Evolutionary conservation across 92 coral and sea anemone genomes (phyloP), one percentile per base, ranked within the genome.

Genomic region (Anthopleura xanthogrammica): DNA sequence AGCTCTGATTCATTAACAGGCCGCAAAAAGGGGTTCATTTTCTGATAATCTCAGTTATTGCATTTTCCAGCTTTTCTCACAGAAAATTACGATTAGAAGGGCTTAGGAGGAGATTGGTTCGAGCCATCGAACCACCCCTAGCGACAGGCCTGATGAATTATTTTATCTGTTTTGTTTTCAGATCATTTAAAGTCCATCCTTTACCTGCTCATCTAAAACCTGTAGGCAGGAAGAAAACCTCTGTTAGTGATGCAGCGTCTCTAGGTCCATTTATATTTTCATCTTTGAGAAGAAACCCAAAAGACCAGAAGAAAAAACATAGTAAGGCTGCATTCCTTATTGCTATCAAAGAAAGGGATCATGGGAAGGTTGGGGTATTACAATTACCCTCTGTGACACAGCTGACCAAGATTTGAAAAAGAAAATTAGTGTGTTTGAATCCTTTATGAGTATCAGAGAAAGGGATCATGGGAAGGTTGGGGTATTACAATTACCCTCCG

Each of bases 261-360:
- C n/a, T 79, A 65, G 93, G 97, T 0, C 95, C 97, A 14, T 95
- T 95, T 66, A 95, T 95, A 54, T 95, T 95, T 83, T 95, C 98
- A 29, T 91, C 95, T 4, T 84, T 95, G 43, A 86, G 92, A 85
- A 84, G 82, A 57, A 88, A 90, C 60, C 91, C 91, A 19, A 87
- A 92, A 41, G 89, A 85, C 42, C 62, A 79, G 68, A 88, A 85
- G 60, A 86, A 82, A 79, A 89, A 84, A 55, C 91, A 82, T 84
- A 87, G 85, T 80, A 82, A 13, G 80, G 9, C 29, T 43, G 13
- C 22, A 19, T 68, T 14, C 78, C 5, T 46, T 76, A 81, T 43
- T 65, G 2, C 0, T 62, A 62, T 23, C 36, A 20, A 14, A 20
- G 70, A 62, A 11, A 54, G 58, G 14, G 14, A 54, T 20, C 29